Base-by-base conservation (phyloP, 2,797 vertebrate species). In the Halcyon chelicuti region DNA sequence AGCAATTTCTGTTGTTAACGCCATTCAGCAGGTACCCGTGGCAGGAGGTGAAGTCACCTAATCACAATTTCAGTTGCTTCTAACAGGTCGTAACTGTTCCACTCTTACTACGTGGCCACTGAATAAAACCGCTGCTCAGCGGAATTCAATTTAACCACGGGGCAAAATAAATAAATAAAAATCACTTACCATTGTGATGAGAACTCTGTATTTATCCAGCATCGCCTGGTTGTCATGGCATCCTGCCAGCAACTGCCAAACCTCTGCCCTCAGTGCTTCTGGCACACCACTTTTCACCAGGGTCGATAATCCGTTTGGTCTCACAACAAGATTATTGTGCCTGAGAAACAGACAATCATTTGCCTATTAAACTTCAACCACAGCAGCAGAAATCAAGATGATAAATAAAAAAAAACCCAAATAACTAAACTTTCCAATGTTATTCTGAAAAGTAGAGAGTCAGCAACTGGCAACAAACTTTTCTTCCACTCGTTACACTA, bases 171-270 rank as follows among this genome's bases (percentile, higher is more conserved):
- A 16, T 25, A 17, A 82, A 4, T 39, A 21, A 7, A 5, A 51
- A 19, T 33, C 96, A 29, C 94, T 94, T 98, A 99, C 99, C 99
- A 99, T 99, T 90, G 99, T 99, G 98, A 99, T 99, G 97, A 99
- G 99, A 86, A 99, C 98, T 96, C 99, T 98, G 92, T 99, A 99
- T 60, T 96, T 98, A 87, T 99, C 99, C 97, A 99, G 98, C 98
- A 99, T 98, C 22, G 97, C 98, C 62, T 99, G 99, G 98, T 99
- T 99, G 96, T 99, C 99, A 42, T 99, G 99, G 97, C 99, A 99
- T 95, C 98, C 99, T 31, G 99, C 98, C 97, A 99, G 98, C 92
- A 99, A 97, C 97, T 99, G 99, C 99, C 99, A 99, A 84, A 99
- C 99, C 95, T 99, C 99, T 49, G 99, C 99, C 96, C 99, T 98